Percentiles rank a stretch among this genome's conserved stretches.
Conservation (phyloP, 2,113 vertebrate genomes). For the Bothrops jararaca region DNA sequence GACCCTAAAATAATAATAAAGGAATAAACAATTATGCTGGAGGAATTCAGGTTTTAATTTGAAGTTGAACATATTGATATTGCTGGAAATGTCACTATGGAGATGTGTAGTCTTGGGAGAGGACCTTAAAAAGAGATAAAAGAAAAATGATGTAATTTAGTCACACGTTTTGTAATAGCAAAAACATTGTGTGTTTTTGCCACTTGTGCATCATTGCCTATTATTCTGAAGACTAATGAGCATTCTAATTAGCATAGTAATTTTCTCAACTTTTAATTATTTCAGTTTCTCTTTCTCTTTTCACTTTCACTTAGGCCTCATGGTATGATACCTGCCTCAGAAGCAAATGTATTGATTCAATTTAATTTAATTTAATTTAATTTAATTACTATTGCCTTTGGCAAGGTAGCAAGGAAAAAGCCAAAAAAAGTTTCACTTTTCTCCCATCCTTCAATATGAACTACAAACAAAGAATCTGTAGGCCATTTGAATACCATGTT, state of each 20-base stretch:
- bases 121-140: neutral
- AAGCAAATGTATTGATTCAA: conserved; percentile 31
- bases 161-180: neutral
- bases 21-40: neutral
- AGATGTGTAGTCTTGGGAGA: neutral
- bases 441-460: neutral
- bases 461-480: neutral
- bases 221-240: conserved; percentile 27
- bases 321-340: conserved; percentile 27
- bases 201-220: neutral
- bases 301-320: conserved; percentile 10
- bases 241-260: conserved; percentile 3
- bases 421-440: neutral
- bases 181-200: neutral
- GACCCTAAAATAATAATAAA: neutral
- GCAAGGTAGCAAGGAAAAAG: neutral
- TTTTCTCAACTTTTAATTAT: conserved; percentile 25
- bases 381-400: conserved; percentile 18
- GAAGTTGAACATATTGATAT: neutral
- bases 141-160: neutral
- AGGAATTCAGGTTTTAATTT: neutral
- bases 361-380: conserved; percentile 27
- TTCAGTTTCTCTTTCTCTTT: conserved; percentile 42
- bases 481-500: neutral
- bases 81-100: neutral